Base-by-base conservation (phyloP, 2,113 vertebrate species). In the Chloropsis cyanopogon region DNA sequence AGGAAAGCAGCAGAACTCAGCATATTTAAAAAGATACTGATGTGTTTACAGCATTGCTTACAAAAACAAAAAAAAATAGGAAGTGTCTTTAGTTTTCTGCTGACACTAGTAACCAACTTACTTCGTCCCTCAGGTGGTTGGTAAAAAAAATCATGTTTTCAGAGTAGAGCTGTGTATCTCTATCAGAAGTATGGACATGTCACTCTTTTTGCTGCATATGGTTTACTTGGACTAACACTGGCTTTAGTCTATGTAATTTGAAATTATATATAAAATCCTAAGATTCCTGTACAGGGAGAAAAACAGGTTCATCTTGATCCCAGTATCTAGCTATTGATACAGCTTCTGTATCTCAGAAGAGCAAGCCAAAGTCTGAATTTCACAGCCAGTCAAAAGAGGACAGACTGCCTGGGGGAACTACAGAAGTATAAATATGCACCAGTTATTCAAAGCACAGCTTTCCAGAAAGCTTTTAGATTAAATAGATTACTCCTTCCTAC, bases 371-470 rank as follows among this genome's bases (percentile, higher is more conserved):
- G 47, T 65, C 79, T 85, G 60, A 95, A 90, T 77, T 91, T 70
- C 90, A 86, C 71, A 92, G 59, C 35, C 68, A 83, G 76, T 77
- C 54, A 83, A 28, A 28, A 82, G 33, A 91, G 63, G 53, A 54
- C 18, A 21, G 6, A 39, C 37, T 72, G 61, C 81, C 70, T 50
- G 26, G 63, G 59, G 11, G 65, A 92, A 82, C 46, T 72, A 65
- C 29, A 73, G 24, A 46, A 66, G 19, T 44, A 87, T 61, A 82
- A 92, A 90, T 73, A 94, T 59, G 59, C 47, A 75, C 21, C 14
- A 78, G 47, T 54, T 94, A 95, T 44, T 92, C 92, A 92, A 95
- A 95, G 53, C 31, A 92, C 10, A 26, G 46, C 39, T 72, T 95
- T 85, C 42, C 81, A 91, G 54, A 88, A 95, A 73, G 75, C 46